phyloP scores from a whole-genome alignment of 2,888 invertebrate genomes.

The Xanthia togata region DNA sequence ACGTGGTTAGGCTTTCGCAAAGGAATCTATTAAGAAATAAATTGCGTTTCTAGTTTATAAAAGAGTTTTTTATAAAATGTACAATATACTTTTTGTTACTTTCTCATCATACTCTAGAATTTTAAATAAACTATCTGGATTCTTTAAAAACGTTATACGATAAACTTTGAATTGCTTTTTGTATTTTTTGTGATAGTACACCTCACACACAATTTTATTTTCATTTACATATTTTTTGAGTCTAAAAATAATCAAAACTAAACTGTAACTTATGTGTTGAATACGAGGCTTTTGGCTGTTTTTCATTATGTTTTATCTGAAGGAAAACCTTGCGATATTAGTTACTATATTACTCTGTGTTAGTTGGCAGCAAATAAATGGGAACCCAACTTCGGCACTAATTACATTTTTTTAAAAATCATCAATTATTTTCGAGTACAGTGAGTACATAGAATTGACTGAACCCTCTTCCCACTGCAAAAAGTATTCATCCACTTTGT shows the following conservation, averaged over 20 bases:
- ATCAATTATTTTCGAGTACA: slow-evolving; percentile 34
- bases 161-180: not conserved
- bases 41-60: slow-evolving; percentile 20
- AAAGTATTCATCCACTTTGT: slow-evolving; percentile 42
- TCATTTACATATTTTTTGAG: no score
- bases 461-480: slow-evolving; percentile 25
- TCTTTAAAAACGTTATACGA: not conserved
- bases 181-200: not conserved
- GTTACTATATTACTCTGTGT: no score
- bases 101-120: not conserved
- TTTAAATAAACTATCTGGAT: not conserved
- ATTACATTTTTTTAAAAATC: slow-evolving; percentile 24
- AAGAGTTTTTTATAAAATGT: not conserved
- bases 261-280: no score
- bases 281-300: not conserved
- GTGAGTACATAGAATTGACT: slow-evolving; percentile 16
- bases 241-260: not conserved
- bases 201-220: not conserved
- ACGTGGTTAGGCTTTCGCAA: slow-evolving; percentile 19
- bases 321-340: no score
- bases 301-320: no score
- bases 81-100: not conserved
- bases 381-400: no score
- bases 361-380: no score
- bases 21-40: slow-evolving; percentile 4